phyloP scores from a whole-genome alignment of 2,797 vertebrate genomes.

The Chelonia mydas region DNA sequence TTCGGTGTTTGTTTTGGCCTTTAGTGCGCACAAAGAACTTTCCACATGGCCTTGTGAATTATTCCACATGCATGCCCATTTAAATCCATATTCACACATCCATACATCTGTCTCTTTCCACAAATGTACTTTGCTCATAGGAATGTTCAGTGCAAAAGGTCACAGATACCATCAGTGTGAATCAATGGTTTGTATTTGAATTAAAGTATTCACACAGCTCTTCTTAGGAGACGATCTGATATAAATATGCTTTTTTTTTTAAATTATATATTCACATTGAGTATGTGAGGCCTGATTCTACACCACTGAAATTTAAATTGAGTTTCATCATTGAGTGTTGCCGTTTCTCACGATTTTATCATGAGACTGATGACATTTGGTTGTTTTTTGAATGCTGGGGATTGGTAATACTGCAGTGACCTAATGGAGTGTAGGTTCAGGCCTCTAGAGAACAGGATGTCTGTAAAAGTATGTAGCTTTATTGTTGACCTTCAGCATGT shows the following conservation, averaged over 20 bases:
- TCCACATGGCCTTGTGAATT: not conserved
- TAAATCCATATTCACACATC: not conserved
- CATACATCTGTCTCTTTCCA: not conserved
- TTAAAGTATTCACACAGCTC: not conserved
- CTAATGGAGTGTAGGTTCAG: not conserved
- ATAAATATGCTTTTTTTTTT: not conserved
- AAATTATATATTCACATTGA: not conserved
- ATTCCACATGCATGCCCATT: not conserved
- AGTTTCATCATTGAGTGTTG: not conserved
- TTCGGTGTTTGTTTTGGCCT: not conserved
- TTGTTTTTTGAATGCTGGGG: not conserved
- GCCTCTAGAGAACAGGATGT: not conserved
- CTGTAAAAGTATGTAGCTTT: not conserved
- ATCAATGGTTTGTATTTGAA: not conserved
- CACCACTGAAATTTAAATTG: not conserved
- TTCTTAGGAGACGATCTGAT: not conserved
- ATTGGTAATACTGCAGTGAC: not conserved
- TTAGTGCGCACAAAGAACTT: not conserved
- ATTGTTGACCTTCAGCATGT: not conserved
- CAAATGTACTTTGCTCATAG: not conserved
- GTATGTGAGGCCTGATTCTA: not conserved
- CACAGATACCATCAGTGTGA: not conserved
- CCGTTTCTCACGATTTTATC: not conserved
- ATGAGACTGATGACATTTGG: fast-evolving
- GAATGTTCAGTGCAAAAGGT: not conserved